Percentiles rank a stretch among this genome's conserved stretches.
phyloP scores from a whole-genome alignment of 92 coral and sea anemone genomes.

The Palythoa caribaeorum region DNA sequence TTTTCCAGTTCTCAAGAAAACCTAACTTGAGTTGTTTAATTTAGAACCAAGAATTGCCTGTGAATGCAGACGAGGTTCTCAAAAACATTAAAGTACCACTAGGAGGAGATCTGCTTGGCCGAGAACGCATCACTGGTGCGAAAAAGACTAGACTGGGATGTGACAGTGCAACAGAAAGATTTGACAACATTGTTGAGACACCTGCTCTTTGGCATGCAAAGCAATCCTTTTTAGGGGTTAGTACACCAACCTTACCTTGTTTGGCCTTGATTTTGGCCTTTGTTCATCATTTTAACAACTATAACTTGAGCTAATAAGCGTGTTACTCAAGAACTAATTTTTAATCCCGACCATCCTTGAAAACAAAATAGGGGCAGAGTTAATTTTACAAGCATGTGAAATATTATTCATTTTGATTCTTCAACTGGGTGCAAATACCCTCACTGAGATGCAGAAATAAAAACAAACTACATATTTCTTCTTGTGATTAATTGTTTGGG shows the following conservation, averaged over 20 bases:
- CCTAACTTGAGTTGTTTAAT: not conserved
- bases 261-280: not conserved
- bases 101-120: conserved; percentile 1
- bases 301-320: not conserved
- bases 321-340: too few species aligned
- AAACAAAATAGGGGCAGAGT: too few species aligned
- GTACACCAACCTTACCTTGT: conserved; percentile 13
- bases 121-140: conserved; percentile 74
- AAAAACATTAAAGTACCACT: not conserved
- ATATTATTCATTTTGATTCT: too few species aligned
- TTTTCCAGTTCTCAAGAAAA: too few species aligned
- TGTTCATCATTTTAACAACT: not conserved
- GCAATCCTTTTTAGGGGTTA: conserved; percentile 73
- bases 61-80: not conserved
- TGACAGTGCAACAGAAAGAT: conserved; percentile 60
- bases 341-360: too few species aligned
- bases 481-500: too few species aligned
- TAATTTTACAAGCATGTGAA: too few species aligned
- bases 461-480: too few species aligned
- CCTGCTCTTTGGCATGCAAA: conserved; percentile 76
- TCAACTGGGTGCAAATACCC: too few species aligned
- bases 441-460: too few species aligned
- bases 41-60: not conserved
- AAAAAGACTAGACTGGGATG: conserved; percentile 73
- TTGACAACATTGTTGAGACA: conserved; percentile 64